Conservation (phyloP, 2,113 vertebrate species). For the Pelobates fuscus region DNA sequence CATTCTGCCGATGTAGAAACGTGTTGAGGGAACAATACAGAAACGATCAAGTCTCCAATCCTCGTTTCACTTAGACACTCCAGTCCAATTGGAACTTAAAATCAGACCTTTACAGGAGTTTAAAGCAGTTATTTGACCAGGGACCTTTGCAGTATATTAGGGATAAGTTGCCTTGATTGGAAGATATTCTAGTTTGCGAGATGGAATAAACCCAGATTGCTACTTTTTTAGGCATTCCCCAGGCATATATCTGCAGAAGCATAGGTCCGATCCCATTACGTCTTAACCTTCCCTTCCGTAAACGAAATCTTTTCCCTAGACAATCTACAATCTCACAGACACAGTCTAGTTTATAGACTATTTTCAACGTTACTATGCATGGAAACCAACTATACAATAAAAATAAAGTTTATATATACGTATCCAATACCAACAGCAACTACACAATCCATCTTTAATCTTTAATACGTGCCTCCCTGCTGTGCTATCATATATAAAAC, state of each 20-base stretch:
- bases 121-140: conserved; percentile 16
- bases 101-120: neutral
- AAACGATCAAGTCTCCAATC: conserved; percentile 19
- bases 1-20: neutral
- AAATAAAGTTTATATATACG: neutral
- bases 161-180: conserved; percentile 12
- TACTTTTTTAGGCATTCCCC: conserved; percentile 5
- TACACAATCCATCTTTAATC: no score
- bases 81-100: conserved; percentile 12
- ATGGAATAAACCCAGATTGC: neutral
- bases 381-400: no score
- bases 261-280: conserved; percentile 16
- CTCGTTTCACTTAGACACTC: neutral
- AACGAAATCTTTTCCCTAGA: conserved; percentile 2
- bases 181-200: neutral
- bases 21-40: neutral
- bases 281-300: conserved; percentile 6
- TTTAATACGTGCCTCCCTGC: no score
- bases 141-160: conserved; percentile 14
- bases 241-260: conserved; percentile 5
- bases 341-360: neutral
- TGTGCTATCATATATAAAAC: no score
- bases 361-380: neutral
- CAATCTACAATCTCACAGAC: conserved; percentile 2
- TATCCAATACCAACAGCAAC: no score